Conservation (phyloP, 1,140 invertebrate species). For the Drosophila bifasciata region DNA sequence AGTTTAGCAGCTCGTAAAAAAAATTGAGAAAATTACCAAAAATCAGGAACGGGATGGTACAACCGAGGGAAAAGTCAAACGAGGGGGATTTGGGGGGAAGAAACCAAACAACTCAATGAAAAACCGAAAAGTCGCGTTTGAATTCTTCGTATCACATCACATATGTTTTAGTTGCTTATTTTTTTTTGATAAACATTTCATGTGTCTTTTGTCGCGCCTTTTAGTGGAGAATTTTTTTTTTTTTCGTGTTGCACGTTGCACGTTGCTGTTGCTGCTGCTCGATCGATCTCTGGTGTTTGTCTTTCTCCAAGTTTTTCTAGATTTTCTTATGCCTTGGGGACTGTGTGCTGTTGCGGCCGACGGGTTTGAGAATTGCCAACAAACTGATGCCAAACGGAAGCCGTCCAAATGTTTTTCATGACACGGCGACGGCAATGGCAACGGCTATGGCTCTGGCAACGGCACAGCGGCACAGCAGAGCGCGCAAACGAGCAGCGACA, state of each 20-base stretch:
- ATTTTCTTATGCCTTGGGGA: slow-evolving; percentile 8
- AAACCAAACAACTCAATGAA: slow-evolving; percentile 52
- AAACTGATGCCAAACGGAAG: slow-evolving; percentile 80
- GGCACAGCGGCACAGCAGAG: slow-evolving; percentile 6
- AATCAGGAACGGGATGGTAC: slow-evolving; percentile 32
- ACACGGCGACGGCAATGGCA: slow-evolving; percentile 43
- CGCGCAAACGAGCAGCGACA: slow-evolving; percentile 33
- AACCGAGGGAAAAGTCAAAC: neutral
- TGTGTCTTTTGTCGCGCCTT: slow-evolving; percentile 9
- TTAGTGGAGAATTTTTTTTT: slow-evolving; percentile 7
- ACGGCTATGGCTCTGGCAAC: neutral
- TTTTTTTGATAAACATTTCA: slow-evolving; percentile 27
- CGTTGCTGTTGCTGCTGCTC: slow-evolving; percentile 14
- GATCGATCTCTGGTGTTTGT: neutral
- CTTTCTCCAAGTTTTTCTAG: slow-evolving; percentile 1
- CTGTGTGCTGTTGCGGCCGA: slow-evolving; percentile 59
- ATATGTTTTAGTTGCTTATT: slow-evolving; percentile 25
- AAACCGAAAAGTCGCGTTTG: slow-evolving; percentile 62
- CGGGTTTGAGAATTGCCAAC: slow-evolving; percentile 79
- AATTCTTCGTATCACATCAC: slow-evolving; percentile 75
- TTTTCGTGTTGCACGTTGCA: slow-evolving; percentile 13
- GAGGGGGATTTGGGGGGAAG: neutral
- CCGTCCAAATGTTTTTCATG: slow-evolving; percentile 77
- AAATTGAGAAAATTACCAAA: slow-evolving; percentile 41
- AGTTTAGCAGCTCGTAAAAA: slow-evolving; percentile 71